phyloP scores from a whole-genome alignment of 2,888 invertebrate species.

The Machimus atricapillus region DNA sequence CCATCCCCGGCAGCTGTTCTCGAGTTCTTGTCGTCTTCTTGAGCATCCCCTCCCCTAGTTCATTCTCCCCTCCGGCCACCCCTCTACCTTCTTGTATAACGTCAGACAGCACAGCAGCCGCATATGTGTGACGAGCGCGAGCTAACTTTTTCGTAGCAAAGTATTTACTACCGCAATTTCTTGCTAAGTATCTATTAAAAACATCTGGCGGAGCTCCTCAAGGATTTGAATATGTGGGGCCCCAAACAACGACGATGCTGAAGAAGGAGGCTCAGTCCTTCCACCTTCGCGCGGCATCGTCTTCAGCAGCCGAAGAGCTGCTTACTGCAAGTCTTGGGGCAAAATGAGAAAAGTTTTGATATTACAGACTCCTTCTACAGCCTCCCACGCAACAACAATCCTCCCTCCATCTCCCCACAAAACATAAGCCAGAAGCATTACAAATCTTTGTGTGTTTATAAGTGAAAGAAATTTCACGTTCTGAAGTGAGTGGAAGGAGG shows the following conservation, averaged over 20 bases:
- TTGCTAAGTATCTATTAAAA: slow-evolving; percentile 36
- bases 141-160: slow-evolving; percentile 26
- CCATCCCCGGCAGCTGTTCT: slow-evolving; percentile 31
- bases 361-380: not conserved
- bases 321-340: not conserved
- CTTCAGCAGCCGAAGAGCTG: not conserved
- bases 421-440: not conserved
- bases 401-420: not conserved
- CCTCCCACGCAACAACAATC: not conserved
- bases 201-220: slow-evolving; percentile 12
- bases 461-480: slow-evolving; percentile 27
- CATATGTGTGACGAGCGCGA: slow-evolving; percentile 7
- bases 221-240: slow-evolving; percentile 22
- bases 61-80: not conserved
- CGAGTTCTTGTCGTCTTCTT: not conserved
- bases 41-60: not conserved
- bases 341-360: slow-evolving; percentile 35
- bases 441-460: slow-evolving; percentile 2
- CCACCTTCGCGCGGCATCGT: not conserved
- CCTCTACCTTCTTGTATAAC: not conserved
- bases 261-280: not conserved
- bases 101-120: not conserved
- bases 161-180: slow-evolving; percentile 38
- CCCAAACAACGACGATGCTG: not conserved
- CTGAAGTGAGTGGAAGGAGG: not conserved